phyloP scores from a whole-genome alignment of 2,888 invertebrate species.

The Opisthograptis luteolata region DNA sequence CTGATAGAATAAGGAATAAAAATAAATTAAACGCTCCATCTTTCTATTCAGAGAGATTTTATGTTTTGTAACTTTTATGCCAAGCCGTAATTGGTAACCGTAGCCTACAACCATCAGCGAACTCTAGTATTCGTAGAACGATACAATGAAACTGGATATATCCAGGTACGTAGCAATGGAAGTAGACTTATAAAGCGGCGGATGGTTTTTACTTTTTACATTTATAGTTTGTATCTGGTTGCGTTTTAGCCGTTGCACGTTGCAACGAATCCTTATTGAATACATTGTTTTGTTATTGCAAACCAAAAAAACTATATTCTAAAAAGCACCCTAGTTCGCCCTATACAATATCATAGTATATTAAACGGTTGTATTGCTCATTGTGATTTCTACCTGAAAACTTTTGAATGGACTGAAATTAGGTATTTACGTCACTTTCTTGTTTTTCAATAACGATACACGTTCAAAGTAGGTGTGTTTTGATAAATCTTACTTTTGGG shows the following conservation, averaged over 20 bases:
- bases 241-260: not conserved
- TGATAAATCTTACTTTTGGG: too few species aligned
- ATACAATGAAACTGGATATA: not conserved
- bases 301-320: too few species aligned
- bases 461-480: too few species aligned
- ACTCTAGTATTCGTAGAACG: not conserved
- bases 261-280: too few species aligned
- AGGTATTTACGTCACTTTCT: too few species aligned
- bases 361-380: too few species aligned
- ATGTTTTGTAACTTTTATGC: slow-evolving; percentile 6
- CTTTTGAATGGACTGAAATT: too few species aligned
- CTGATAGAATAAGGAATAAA: slow-evolving; percentile 10
- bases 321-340: too few species aligned
- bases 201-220: not conserved
- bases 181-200: not conserved
- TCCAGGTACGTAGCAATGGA: not conserved
- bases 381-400: too few species aligned
- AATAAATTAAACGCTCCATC: not conserved
- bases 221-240: not conserved
- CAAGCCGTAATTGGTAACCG: slow-evolving; percentile 25
- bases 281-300: too few species aligned
- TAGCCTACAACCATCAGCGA: slow-evolving; percentile 12
- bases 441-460: too few species aligned
- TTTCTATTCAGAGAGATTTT: slow-evolving; percentile 3
- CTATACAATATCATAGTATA: too few species aligned